Evolutionary conservation across 92 coral and sea anemone genomes (phyloP), one percentile per base, ranked within the genome.

Genomic region (Umimayanthus chanpuru): DNA sequence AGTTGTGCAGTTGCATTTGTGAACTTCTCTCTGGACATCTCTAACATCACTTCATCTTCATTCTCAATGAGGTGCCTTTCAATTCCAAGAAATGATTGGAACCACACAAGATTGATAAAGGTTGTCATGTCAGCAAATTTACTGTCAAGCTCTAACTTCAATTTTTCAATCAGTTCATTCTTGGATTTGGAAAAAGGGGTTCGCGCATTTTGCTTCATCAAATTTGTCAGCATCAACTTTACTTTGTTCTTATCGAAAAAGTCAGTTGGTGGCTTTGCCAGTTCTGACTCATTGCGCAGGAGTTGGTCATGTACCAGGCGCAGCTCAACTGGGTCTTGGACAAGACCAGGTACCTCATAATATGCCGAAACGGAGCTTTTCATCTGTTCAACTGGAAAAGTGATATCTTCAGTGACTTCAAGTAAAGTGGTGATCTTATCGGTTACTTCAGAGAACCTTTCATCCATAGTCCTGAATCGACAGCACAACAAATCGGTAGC

Each of bases 91-190:
- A 89, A 89, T 5, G 71, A 65, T 38, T 77, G 53, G 66, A 68
- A 89, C 92, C 92, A 89, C 15, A 89, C 77, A 74, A 84, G 49
- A 56, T 89, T 85, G 5, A 77, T 38, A 70, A 89, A 89, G 12
- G 43, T 77, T 11, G 11, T 40, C 14, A 89, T 75, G 26, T 89
- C 89, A 25, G 28, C 83, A 61, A 64, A 28, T 76, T 89, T 89
- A 30, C n/a, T n/a, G n/a, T 47, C 21, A 26, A 66, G n/a, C n/a
- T n/a, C 76, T 30, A 76, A 85, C 9, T 85, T 49, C 9, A 85
- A 66, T 4, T 41, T 61, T 44, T 90, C 89, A 14, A 90, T 79
- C 82, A 90, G 80, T 77, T 68, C 82, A 39, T 90, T 90, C 64
- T 86, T 90, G 15, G 80, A 77, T 28, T 25, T 30, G 21, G 90